Base-by-base conservation (phyloP, 2,113 vertebrate genomes). In the Stegastes partitus region DNA sequence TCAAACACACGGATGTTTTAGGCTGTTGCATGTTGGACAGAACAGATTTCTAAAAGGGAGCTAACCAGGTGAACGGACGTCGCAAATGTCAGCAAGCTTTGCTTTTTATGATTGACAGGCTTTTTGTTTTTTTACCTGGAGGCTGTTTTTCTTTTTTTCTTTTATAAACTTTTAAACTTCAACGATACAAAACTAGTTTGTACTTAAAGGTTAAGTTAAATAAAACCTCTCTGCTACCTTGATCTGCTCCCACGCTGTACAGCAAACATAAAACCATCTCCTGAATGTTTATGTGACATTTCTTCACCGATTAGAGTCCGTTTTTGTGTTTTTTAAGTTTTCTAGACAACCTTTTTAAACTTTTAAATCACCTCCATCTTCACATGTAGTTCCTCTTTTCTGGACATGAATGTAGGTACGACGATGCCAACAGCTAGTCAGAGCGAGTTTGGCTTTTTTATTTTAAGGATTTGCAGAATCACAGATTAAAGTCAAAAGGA, bases 401-500 rank as follows among this genome's bases (percentile, higher is more conserved):
- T 42, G 39, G 15, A 42, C 14, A 42, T 42, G 11, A 12, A 42
- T 15, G 39, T 14, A 61, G 5, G 4, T 42, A 5, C 42, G 65
- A 58, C 12, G 4, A 57, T 21, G 10, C 6, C 34, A 3, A 34
- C 16, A 45, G 50, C 74, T 53, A 68, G 34, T 71, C 47, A 34
- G 14, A 70, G 10, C 2, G 14, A 64, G 61, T 21, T 21, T 25
- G 21, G 39, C 54, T 67, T 81, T 58, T 85, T 86, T 15, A 51
- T 19, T 42, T 77, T 75, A 19, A 84, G 53, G 42, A 76, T 65
- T 54, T 68, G 57, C 2, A 50, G 47, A 42, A 58, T 70, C 74
- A 74, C 47, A 7, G 21, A 84, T 81, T 87, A 68, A 85, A 86
- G 89, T 91, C 68, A 89, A 81, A 83, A 45, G 16, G 18, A 45